Base-by-base conservation (phyloP, 2,888 invertebrate species). In the Cataglyphis livida region DNA sequence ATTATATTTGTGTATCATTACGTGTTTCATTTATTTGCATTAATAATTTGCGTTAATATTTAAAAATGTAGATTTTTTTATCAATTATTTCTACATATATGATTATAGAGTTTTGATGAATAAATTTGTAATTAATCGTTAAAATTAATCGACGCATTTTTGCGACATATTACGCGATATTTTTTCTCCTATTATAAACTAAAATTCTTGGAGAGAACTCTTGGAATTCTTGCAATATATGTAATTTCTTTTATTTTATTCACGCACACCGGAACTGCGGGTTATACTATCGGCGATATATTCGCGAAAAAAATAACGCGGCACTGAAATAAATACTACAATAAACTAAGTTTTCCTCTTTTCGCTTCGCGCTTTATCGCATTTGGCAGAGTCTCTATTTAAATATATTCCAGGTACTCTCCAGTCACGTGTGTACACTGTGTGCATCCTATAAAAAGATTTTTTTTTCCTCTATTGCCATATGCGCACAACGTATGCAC, bases 341-440 rank as follows among this genome's bases (percentile, higher is more conserved):
- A 79, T 71, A 79, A 71, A 83, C 66, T 28, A 38, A 61, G 32
- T 32, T 71, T 38, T 71, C 68, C 48, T 71, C 32, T 82, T 64
- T 68, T 59, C 21, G 41, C 54, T 32, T 65, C 70, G 74, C 74
- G 54, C 66, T 61, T 83, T 85, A 85, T 85, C 79, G 65, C 75
- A 64, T 71, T 79, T 65, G 68, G 65, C 78, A 74, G n/a, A 61
- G 73, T 38, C 51, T 51, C 83, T 51, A 61, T 61, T 51, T 25
- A 65, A 32, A 48, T 41, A 35, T 70, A 59, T 44, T 35, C 32
- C 61, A 32, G 54, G 64, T 61, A 87, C 57, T 73, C 68, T 73
- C 68, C 73, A 59, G 61, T 87, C 85, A 87, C 84, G 82, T 54
- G 78, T 51, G 76, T 84, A 38, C 73, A 59, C 61, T 64, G 68